Conservation (phyloP, 2,888 invertebrate species). For the Drosophila kanekoi region DNA sequence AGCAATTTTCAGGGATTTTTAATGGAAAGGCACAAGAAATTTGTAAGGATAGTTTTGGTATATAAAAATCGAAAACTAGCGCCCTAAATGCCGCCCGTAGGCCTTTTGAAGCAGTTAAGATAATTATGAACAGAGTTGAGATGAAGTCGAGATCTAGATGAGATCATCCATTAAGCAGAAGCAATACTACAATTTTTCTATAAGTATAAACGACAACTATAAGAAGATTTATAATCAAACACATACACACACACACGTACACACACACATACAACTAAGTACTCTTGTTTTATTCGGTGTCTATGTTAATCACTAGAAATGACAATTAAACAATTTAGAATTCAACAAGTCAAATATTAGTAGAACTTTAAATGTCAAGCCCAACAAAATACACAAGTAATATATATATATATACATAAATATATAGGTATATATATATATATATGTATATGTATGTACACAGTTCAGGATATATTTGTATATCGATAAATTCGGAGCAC, state of each 20-base stretch:
- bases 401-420: conserved; percentile 22
- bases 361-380: conserved; percentile 58
- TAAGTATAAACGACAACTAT: conserved; percentile 31
- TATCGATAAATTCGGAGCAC: conserved; percentile 54
- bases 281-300: conserved; percentile 75
- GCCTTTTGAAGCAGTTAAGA: conserved; percentile 65
- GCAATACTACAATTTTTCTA: conserved; percentile 49
- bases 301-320: conserved; percentile 73
- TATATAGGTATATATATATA: conserved; percentile 22
- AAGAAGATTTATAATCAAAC: conserved; percentile 18
- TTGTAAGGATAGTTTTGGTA: conserved; percentile 48
- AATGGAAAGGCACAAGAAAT: conserved; percentile 51
- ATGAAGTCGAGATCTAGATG: conserved; percentile 25
- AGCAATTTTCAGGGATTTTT: conserved; percentile 81
- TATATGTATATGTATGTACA: conserved; percentile 27
- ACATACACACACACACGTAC: conserved; percentile 22
- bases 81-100: conserved; percentile 79
- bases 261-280: conserved; percentile 45
- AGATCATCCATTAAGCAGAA: conserved; percentile 38
- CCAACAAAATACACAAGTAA: conserved; percentile 22
- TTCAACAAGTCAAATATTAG: conserved; percentile 60
- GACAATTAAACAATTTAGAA: conserved; percentile 68
- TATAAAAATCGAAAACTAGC: conserved; percentile 42
- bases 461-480: conserved; percentile 23
- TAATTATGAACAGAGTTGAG: conserved; percentile 14